phyloP scores from a whole-genome alignment of 2,797 vertebrate genomes.

The Myripristis murdjan region DNA sequence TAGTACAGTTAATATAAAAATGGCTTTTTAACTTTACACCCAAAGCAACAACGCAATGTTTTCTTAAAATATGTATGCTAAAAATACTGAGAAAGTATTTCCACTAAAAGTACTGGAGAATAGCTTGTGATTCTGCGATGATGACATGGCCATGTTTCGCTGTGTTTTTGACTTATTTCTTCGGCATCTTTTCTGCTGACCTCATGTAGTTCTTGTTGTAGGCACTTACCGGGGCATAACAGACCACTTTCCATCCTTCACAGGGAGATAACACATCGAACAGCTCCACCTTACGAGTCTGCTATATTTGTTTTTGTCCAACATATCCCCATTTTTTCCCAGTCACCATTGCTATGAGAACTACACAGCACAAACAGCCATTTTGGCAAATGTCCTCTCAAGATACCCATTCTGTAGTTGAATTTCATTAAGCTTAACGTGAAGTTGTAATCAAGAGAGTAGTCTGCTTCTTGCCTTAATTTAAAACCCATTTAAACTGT shows the following conservation, averaged over 20 bases:
- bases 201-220: slow-evolving; percentile 83
- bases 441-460: slow-evolving; percentile 81
- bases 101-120: slow-evolving; percentile 82
- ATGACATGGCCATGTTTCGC: slow-evolving; percentile 74
- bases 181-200: slow-evolving; percentile 69
- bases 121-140: slow-evolving; percentile 83
- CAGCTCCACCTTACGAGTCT: slow-evolving; percentile 63
- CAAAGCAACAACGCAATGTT: slow-evolving; percentile 88
- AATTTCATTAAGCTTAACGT: slow-evolving; percentile 85
- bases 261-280: slow-evolving; percentile 62
- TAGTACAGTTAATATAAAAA: slow-evolving; percentile 91
- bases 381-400: slow-evolving; percentile 79
- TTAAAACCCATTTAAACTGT: slow-evolving; percentile 84
- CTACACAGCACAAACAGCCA: slow-evolving; percentile 79
- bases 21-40: slow-evolving; percentile 90
- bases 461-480: slow-evolving; percentile 79
- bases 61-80: slow-evolving; percentile 87
- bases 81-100: slow-evolving; percentile 87
- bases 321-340: slow-evolving; percentile 43
- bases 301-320: slow-evolving; percentile 60
- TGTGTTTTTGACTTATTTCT: slow-evolving; percentile 56
- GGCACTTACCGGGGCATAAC: slow-evolving; percentile 88
- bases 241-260: slow-evolving; percentile 54
- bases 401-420: slow-evolving; percentile 75
- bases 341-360: slow-evolving; percentile 75